Base-by-base conservation (phyloP, 2,113 vertebrate genomes). In the Lophura nycthemera region DNA sequence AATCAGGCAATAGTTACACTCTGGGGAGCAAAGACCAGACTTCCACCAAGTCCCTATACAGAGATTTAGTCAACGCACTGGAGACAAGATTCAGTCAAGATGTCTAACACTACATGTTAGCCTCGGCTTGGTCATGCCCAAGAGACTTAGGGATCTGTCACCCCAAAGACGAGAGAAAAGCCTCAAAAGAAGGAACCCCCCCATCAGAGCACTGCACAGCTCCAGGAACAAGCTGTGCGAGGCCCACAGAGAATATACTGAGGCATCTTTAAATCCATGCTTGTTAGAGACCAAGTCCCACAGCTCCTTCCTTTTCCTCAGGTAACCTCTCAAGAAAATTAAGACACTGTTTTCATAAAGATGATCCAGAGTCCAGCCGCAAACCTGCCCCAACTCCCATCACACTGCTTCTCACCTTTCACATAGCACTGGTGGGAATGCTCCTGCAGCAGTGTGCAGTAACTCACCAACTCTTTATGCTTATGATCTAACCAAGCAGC, bases 381-480 rank as follows among this genome's bases (percentile, higher is more conserved):
- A 94, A 3, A 3, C 42, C 29, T 15, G 30, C 30, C 67, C 64
- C 47, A 67, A 29, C 29, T 74, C 36, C 34, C n/a, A n/a, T 1
- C 1, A 2, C 1, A 0, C 19, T 1, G 6, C 78, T 91, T 64
- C 94, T 91, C 66, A 99, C 98, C 98, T 87, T 98, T 98, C 89
- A 99, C 99, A 0, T 98, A 99, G 97, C 99, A 99, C 93, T 99
- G 99, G 92, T 99, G 98, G 65, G 99, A 99, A 45, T 99, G 98
- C 77, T 99, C 99, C 94, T 99, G 99, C 47, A 99, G 97, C 77
- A 99, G 97, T 0, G 98, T 98, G 96, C 99, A 99, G 83, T 99
- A 99, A 89, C 97, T 98, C 71, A 98, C 97, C 82, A 99, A 94
- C 69, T 99, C 99, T 90, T 99, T 99, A 92, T 98, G 97, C 88